A percentile compares a stretch with the other conserved stretches of the same genome.
Evolutionary conservation across 2,888 invertebrate genomes (phyloP).

Genomic region (Neria commutata): DNA sequence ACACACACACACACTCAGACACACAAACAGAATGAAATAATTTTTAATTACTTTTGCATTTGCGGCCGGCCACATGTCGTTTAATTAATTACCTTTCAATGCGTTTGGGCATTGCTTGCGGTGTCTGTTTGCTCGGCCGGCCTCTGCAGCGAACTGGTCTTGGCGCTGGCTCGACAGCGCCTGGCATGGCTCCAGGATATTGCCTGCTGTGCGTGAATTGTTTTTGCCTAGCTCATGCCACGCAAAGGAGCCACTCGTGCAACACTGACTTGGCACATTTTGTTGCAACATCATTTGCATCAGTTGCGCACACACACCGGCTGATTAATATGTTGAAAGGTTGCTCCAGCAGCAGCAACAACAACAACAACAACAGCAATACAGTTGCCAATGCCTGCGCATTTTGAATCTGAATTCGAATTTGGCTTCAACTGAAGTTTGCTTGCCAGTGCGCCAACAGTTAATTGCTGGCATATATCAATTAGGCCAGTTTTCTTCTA

Average conservation of each 20-base stretch:
- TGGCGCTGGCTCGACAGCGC: neutral
- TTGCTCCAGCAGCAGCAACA: neutral
- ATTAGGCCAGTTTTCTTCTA: too few species aligned
- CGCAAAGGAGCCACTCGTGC: neutral
- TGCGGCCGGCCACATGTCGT: slow-evolving; percentile 1
- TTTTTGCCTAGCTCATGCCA: neutral
- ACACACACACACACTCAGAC: neutral
- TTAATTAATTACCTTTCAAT: slow-evolving; percentile 5
- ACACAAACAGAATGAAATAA: neutral
- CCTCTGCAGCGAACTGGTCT: neutral
- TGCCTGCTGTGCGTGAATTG: slow-evolving; percentile 21
- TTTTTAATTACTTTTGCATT: slow-evolving; percentile 6
- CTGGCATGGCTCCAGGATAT: neutral
- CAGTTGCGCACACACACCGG: neutral
- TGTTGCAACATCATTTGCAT: neutral
- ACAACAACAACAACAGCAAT: too few species aligned
- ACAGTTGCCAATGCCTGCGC: too few species aligned
- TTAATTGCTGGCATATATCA: too few species aligned
- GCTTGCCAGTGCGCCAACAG: too few species aligned
- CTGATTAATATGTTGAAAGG: slow-evolving; percentile 6
- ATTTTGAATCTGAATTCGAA: neutral
- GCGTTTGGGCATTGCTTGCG: neutral
- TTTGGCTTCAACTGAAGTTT: too few species aligned
- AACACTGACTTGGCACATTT: neutral
- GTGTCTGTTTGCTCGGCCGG: neutral